Conservation (phyloP, 2,113 vertebrate genomes). For the Todiramphus saurophagus region DNA sequence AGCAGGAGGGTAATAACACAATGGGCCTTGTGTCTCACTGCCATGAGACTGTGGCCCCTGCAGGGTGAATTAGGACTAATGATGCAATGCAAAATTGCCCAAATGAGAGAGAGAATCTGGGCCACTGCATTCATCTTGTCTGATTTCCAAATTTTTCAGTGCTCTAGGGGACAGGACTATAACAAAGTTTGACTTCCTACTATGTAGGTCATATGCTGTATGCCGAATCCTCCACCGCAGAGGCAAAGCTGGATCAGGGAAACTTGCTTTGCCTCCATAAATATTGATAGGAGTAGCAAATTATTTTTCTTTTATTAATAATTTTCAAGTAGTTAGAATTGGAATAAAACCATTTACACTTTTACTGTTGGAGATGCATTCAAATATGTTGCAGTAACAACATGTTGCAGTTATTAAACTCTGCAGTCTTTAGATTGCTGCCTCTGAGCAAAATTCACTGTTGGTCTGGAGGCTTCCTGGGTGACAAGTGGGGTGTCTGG, state of each 20-base stretch:
- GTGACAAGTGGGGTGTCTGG: not conserved
- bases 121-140: not conserved
- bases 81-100: conserved; percentile 7
- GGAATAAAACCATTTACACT: not conserved
- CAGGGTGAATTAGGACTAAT: not conserved
- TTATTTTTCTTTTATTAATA: not conserved
- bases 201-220: conserved; percentile 35
- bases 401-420: not conserved
- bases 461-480: not conserved
- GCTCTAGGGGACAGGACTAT: conserved; percentile 14
- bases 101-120: conserved; percentile 31
- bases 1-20: not conserved
- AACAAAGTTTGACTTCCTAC: conserved; percentile 1
- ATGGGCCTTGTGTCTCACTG: not conserved
- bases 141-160: conserved; percentile 54
- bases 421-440: not conserved
- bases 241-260: not conserved
- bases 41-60: not conserved
- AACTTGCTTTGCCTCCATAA: not conserved
- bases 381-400: not conserved
- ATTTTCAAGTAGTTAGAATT: not conserved
- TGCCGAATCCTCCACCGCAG: not conserved
- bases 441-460: not conserved
- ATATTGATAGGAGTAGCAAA: not conserved
- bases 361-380: not conserved